Evolutionary conservation across 2,888 invertebrate species (phyloP).

Genomic region (Drosophila fulvimacula): DNA sequence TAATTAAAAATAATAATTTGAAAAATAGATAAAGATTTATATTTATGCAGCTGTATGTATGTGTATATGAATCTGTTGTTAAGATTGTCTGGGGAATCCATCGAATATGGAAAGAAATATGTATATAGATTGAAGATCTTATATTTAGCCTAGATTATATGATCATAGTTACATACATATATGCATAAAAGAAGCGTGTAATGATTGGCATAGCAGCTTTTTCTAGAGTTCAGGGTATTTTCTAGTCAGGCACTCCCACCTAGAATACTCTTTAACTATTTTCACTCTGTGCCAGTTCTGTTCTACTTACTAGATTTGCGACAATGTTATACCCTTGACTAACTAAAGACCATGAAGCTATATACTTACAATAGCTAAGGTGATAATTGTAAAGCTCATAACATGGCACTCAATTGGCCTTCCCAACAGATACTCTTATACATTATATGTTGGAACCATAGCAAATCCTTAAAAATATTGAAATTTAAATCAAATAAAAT

Average conservation of each 20-base stretch:
- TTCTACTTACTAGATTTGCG: neutral
- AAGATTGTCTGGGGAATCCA: too few species aligned
- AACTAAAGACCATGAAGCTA: neutral
- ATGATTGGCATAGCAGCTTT: too few species aligned
- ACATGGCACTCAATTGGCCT: neutral
- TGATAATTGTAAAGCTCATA: conserved; percentile 1
- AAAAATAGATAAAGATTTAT: neutral
- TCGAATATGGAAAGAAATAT: too few species aligned
- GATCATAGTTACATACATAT: too few species aligned
- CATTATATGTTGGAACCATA: neutral
- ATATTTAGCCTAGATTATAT: too few species aligned
- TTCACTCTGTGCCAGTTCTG: too few species aligned
- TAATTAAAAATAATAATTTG: neutral
- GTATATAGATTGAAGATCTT: too few species aligned
- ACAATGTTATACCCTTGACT: neutral
- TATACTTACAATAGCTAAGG: neutral
- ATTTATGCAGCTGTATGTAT: neutral
- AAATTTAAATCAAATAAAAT: neutral
- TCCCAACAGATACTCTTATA: neutral
- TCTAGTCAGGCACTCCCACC: neutral
- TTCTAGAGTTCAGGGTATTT: neutral
- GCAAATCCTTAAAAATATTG: neutral
- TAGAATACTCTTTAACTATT: neutral
- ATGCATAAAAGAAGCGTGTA: too few species aligned
- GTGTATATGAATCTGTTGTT: neutral